Percentiles rank a stretch among this genome's conserved stretches.
phyloP scores from a whole-genome alignment of 2,797 vertebrate genomes.

The Peromyscus aztecus region DNA sequence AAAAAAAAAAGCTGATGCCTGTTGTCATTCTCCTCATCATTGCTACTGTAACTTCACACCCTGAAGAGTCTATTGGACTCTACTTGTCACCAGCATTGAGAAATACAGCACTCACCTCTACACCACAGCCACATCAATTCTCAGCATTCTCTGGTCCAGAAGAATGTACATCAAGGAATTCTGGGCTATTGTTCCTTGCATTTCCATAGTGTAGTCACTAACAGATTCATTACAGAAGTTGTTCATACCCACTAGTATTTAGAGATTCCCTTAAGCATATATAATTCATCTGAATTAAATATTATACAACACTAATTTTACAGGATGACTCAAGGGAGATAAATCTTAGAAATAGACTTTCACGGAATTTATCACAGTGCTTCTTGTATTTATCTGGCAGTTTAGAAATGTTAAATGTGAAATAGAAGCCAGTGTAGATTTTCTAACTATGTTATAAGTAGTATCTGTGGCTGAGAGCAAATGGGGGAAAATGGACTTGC shows the following conservation, averaged over 20 bases:
- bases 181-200: background rate
- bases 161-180: background rate
- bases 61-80: slow-evolving; percentile 7
- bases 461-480: slow-evolving; percentile 69
- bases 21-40: background rate
- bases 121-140: background rate
- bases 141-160: slow-evolving; percentile 9
- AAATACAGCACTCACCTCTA: slow-evolving; percentile 4
- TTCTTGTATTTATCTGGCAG: slow-evolving; percentile 81
- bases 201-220: slow-evolving; percentile 41
- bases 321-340: slow-evolving; percentile 70
- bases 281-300: slow-evolving; percentile 81
- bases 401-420: slow-evolving; percentile 83
- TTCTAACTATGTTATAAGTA: slow-evolving; percentile 70
- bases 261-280: slow-evolving; percentile 71
- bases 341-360: slow-evolving; percentile 72
- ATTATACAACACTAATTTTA: slow-evolving; percentile 81
- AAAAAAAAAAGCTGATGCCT: background rate
- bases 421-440: slow-evolving; percentile 70
- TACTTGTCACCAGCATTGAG: background rate
- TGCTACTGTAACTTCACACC: background rate
- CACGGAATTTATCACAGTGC: slow-evolving; percentile 74
- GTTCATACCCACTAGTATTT: slow-evolving; percentile 72
- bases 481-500: slow-evolving; percentile 44
- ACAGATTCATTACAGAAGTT: slow-evolving; percentile 62